A percentile compares a stretch with the other conserved stretches of the same genome.
These are phyloP conservation scores for Dinoponera quadriceps DNA, from an alignment of 1,140 invertebrate genomes.

Conservation along the genomic window DNA sequence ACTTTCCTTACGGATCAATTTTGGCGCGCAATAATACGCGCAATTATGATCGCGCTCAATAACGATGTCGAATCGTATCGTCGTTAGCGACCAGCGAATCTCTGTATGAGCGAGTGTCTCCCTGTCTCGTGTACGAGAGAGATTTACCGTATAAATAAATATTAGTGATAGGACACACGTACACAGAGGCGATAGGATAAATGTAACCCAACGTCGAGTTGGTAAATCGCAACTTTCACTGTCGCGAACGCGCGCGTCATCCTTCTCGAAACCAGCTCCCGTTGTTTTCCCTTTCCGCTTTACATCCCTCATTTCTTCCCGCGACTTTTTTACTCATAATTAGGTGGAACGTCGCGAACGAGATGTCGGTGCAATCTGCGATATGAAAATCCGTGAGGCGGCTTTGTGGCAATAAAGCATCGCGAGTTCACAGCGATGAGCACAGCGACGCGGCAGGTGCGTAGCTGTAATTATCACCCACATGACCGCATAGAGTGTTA, in stretches of 20 bases:
- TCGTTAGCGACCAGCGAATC: neutral
- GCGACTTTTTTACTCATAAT: constrained; percentile 21
- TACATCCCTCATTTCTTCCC: constrained; percentile 11
- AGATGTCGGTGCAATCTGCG: neutral
- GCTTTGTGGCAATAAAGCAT: neutral
- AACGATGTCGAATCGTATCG: neutral
- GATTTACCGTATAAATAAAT: constrained; percentile 33
- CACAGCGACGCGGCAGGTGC: neutral
- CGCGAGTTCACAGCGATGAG: neutral
- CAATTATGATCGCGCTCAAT: neutral
- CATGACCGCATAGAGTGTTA: neutral
- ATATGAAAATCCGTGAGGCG: neutral
- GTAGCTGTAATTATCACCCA: neutral
- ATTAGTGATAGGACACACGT: neutral
- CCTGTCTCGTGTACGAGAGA: neutral
- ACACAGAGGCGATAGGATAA: neutral
- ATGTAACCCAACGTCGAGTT: neutral
- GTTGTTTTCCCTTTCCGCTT: constrained; percentile 16
- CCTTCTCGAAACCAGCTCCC: constrained; percentile 27
- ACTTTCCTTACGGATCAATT: constrained; percentile 4
- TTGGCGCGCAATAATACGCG: neutral
- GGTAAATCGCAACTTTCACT: constrained; percentile 23
- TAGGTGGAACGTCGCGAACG: neutral
- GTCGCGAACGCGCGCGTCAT: neutral
- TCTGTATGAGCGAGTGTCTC: neutral